These are phyloP conservation scores for Scaptodrosophila lebanonensis DNA, from an alignment of 1,140 invertebrate species.

Conservation along the genomic window DNA sequence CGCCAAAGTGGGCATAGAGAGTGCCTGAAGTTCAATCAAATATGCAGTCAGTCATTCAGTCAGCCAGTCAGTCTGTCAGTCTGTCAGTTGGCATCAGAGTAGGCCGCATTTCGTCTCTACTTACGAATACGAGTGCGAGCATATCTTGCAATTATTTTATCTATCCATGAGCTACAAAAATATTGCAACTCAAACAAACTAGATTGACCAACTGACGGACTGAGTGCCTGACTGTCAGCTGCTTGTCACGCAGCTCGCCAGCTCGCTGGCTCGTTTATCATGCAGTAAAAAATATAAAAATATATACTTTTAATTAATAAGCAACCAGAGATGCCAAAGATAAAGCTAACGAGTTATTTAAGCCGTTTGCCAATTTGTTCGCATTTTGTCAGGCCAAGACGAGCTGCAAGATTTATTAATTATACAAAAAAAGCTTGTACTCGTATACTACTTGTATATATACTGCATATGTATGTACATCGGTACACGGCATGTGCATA, in stretches of 20 bases:
- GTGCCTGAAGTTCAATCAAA: background rate
- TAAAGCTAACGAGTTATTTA: slow-evolving; percentile 67
- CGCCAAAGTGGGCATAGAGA: slow-evolving; percentile 26
- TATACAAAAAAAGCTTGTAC: slow-evolving; percentile 46
- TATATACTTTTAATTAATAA: slow-evolving; percentile 71
- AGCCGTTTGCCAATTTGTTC: slow-evolving; percentile 63
- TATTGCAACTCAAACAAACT: slow-evolving; percentile 42
- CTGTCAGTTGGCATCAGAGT: slow-evolving; percentile 30
- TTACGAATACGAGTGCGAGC: slow-evolving; percentile 40
- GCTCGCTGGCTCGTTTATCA: slow-evolving; percentile 66
- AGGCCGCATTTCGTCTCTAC: slow-evolving; percentile 31
- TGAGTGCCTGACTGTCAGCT: too few species aligned
- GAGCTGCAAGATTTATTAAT: slow-evolving; percentile 52
- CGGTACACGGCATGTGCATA: too few species aligned
- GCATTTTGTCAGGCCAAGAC: slow-evolving; percentile 51
- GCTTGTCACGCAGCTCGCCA: slow-evolving; percentile 54
- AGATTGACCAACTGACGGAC: too few species aligned
- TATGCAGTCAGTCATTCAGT: slow-evolving; percentile 29
- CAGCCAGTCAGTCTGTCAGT: slow-evolving; percentile 38
- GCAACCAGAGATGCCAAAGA: slow-evolving; percentile 62
- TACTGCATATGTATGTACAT: too few species aligned
- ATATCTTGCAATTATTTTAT: slow-evolving; percentile 8
- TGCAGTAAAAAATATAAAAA: too few species aligned
- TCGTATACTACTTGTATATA: too few species aligned
- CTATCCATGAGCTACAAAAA: slow-evolving; percentile 40